A percentile compares a stretch with the other conserved stretches of the same genome.
Conservation (phyloP, 2,888 invertebrate species). For the Oscheius sp. region DNA sequence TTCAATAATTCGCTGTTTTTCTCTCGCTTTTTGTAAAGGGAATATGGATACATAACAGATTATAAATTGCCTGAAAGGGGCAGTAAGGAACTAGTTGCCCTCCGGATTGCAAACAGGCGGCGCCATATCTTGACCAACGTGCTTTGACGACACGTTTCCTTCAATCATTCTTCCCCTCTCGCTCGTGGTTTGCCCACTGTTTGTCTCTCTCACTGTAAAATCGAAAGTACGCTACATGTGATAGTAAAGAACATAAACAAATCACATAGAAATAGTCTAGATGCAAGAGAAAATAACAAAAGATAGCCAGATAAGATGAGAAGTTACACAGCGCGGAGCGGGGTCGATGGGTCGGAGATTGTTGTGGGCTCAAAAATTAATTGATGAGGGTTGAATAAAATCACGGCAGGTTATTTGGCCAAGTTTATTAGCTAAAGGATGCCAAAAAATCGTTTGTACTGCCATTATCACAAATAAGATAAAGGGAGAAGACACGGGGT, state of each 20-base stretch:
- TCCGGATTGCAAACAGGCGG: not conserved
- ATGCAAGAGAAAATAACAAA: not conserved
- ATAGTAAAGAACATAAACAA: slow-evolving; percentile 18
- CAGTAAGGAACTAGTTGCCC: not conserved
- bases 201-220: not conserved
- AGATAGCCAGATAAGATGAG: not conserved
- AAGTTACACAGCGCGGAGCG: slow-evolving; percentile 17
- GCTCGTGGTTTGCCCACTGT: no score
- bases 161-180: no score
- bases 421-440: not conserved
- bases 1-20: no score
- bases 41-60: no score
- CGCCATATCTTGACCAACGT: not conserved
- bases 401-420: slow-evolving; percentile 1
- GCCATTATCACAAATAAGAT: slow-evolving; percentile 2
- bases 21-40: no score
- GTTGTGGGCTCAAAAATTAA: not conserved
- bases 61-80: not conserved
- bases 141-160: no score
- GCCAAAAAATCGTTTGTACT: no score
- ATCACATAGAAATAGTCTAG: not conserved
- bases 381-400: not conserved
- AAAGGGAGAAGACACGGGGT: not conserved
- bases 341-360: not conserved
- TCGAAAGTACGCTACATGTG: slow-evolving; percentile 22